A percentile compares a stretch with the other conserved stretches of the same genome.
Evolutionary conservation across 2,113 vertebrate species (phyloP).

Genomic region (Indicator maculatus): DNA sequence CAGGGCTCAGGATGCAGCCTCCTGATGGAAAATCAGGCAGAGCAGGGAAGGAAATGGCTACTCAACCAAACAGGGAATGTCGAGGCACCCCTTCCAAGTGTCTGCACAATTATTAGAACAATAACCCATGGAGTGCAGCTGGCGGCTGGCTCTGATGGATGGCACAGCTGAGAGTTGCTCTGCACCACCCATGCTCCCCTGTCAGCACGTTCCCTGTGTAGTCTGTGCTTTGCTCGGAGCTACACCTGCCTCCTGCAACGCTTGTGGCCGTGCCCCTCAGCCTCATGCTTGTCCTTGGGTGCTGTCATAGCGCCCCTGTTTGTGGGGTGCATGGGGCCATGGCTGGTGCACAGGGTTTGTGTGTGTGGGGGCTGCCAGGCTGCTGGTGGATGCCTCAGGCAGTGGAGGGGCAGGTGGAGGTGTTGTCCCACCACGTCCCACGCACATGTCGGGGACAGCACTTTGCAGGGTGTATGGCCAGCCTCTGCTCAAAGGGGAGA

Average conservation of each 20-base stretch:
- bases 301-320: rapidly evolving
- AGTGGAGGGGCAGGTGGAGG: neutral
- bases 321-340: rapidly evolving
- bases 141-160: neutral
- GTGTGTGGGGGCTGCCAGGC: rapidly evolving
- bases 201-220: rapidly evolving
- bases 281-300: rapidly evolving
- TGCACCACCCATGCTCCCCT: neutral
- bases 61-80: neutral
- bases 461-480: neutral
- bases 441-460: rapidly evolving
- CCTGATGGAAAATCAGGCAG: neutral
- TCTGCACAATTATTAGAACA: slow-evolving; percentile 2
- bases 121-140: neutral
- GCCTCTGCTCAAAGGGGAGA: neutral
- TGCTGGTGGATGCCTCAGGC: neutral
- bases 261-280: rapidly evolving
- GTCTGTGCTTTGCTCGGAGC: rapidly evolving
- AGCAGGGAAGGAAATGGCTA: neutral
- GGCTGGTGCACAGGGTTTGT: neutral
- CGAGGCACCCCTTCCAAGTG: slow-evolving; percentile 21
- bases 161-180: neutral
- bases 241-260: rapidly evolving
- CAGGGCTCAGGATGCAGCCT: neutral
- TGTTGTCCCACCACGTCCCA: rapidly evolving